Evolutionary conservation across 2,797 vertebrate genomes (phyloP).

Genomic region (Thalassophryne amazonica): DNA sequence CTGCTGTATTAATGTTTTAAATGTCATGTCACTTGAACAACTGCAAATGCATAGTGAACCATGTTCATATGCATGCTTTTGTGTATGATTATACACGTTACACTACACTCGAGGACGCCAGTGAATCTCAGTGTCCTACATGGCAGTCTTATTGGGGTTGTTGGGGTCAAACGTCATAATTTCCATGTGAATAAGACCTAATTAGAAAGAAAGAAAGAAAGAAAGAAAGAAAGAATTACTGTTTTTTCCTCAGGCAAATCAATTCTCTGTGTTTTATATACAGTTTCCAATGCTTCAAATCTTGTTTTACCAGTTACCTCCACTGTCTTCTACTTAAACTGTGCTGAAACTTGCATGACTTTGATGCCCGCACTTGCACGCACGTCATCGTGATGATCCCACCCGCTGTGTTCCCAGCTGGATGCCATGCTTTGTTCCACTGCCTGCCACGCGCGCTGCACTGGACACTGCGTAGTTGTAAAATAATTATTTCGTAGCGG

Average conservation of each 20-base stretch:
- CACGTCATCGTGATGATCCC: no score
- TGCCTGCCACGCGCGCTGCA: no score
- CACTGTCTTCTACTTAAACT: neutral
- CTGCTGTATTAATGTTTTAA: no score
- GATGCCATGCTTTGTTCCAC: no score
- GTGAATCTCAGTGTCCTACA: conserved; percentile 36
- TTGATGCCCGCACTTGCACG: no score
- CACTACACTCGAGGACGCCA: neutral
- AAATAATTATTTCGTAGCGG: no score
- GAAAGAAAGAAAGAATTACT: neutral
- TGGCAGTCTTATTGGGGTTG: conserved; percentile 72
- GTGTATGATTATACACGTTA: neutral
- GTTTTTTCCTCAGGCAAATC: neutral
- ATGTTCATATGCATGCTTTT: no score
- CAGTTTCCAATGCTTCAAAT: neutral
- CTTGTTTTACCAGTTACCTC: neutral
- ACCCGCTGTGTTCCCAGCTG: no score
- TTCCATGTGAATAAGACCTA: conserved; percentile 85
- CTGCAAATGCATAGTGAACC: no score
- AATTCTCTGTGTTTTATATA: neutral
- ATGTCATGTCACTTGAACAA: no score
- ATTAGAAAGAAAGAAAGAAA: conserved; percentile 9
- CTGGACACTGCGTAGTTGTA: no score
- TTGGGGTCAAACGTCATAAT: conserved; percentile 83
- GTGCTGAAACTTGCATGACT: no score